Conservation (phyloP, 2,888 invertebrate species). For the Drosophila macrothrix region DNA sequence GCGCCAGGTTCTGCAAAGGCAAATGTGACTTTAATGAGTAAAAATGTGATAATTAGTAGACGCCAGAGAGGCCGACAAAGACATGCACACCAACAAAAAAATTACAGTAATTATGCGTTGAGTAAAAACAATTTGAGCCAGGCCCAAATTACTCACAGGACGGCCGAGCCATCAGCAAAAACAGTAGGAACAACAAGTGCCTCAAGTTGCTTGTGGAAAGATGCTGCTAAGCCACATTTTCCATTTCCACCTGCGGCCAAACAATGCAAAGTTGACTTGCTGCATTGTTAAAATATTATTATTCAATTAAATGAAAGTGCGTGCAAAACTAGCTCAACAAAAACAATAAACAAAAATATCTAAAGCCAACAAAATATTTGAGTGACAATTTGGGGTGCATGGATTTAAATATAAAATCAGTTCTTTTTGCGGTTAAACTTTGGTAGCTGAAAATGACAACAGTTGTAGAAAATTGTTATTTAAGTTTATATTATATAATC, state of each 20-base stretch:
- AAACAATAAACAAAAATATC: constrained; percentile 33
- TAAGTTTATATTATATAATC: background rate
- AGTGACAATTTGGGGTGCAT: background rate
- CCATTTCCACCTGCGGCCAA: constrained; percentile 53
- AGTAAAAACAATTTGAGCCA: constrained; percentile 51
- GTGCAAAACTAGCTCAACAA: constrained; percentile 9
- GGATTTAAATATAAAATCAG: background rate
- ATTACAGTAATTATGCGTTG: constrained; percentile 44
- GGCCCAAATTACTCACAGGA: constrained; percentile 49
- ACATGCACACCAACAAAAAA: constrained; percentile 23
- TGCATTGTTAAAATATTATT: constrained; percentile 63
- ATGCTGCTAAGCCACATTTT: background rate
- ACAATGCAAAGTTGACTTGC: constrained; percentile 68
- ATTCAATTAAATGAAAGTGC: constrained; percentile 54
- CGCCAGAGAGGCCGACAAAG: constrained; percentile 73
- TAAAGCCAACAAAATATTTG: constrained; percentile 18
- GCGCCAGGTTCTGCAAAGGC: constrained; percentile 36
- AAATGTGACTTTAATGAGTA: constrained; percentile 81
- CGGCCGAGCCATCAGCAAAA: constrained; percentile 26
- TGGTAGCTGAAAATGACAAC: background rate
- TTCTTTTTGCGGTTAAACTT: background rate
- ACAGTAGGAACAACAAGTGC: constrained; percentile 44
- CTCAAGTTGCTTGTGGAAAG: constrained; percentile 32
- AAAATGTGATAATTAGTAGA: constrained; percentile 79
- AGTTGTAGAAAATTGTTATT: background rate